Evolutionary conservation across 2,888 invertebrate genomes (phyloP).

Genomic region (Phragmatobia fuliginosa): DNA sequence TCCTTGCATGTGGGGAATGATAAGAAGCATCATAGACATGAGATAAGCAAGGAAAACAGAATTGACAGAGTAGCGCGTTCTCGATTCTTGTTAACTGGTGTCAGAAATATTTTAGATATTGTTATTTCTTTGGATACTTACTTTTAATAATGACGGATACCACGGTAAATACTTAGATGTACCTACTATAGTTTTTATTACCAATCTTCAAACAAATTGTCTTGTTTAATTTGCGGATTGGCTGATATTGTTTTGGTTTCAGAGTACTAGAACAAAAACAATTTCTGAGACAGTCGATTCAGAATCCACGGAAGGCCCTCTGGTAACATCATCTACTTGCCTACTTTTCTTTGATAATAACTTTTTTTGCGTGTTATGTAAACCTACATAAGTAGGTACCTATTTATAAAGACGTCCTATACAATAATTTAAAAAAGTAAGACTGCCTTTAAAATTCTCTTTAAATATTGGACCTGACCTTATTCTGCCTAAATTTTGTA

Average conservation of each 20-base stretch:
- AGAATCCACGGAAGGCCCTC: conserved; percentile 63
- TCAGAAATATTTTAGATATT: conserved; percentile 39
- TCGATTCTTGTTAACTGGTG: conserved; percentile 29
- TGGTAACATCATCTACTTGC: conserved; percentile 48
- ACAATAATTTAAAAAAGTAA: too few relatives aligned
- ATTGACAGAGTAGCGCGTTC: conserved; percentile 6
- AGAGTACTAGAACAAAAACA: conserved; percentile 72
- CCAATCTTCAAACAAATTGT: not conserved
- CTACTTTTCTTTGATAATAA: not conserved
- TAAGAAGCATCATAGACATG: not conserved
- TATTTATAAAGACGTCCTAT: too few relatives aligned
- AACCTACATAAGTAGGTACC: not conserved
- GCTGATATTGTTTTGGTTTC: conserved; percentile 42
- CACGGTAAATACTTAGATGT: conserved; percentile 58
- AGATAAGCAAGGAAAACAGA: not conserved
- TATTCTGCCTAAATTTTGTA: not conserved
- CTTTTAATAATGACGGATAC: conserved; percentile 69
- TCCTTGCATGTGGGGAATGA: not conserved
- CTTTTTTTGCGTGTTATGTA: not conserved
- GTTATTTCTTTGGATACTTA: conserved; percentile 38
- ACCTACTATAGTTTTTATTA: not conserved
- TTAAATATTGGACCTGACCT: not conserved
- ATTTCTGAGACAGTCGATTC: conserved; percentile 58
- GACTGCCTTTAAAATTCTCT: not conserved
- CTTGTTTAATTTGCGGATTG: not conserved